Percentiles rank a stretch among this genome's conserved stretches.
Evolutionary conservation across 2,113 vertebrate genomes (phyloP).

Genomic region (Trachemys scripta): DNA sequence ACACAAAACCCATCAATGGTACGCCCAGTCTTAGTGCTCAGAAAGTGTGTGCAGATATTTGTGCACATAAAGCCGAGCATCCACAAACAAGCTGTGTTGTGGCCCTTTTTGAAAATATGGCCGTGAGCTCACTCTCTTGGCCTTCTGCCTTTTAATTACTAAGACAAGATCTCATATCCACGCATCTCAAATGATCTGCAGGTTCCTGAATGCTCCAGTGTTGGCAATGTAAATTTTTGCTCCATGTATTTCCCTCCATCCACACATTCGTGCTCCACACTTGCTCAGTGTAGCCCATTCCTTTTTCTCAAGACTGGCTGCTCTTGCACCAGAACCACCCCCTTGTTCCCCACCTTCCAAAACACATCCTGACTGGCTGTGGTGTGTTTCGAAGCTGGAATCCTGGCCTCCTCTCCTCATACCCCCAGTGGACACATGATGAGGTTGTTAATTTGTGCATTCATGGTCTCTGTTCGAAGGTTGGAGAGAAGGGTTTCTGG

Average conservation of each 20-base stretch:
- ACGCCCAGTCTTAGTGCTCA: neutral
- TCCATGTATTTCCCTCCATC: neutral
- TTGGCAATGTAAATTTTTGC: neutral
- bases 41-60: accelerated
- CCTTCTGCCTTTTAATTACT: neutral
- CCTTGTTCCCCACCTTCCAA: neutral
- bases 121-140: neutral
- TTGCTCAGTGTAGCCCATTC: neutral
- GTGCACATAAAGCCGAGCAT: neutral
- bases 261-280: neutral
- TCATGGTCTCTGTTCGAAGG: neutral
- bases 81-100: accelerated
- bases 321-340: neutral
- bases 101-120: neutral
- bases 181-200: neutral
- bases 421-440: neutral
- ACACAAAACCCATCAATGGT: neutral
- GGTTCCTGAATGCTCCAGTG: neutral
- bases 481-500: neutral
- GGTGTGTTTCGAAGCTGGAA: neutral
- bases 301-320: neutral
- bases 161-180: neutral
- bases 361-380: neutral
- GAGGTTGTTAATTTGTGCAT: neutral
- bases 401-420: neutral